phyloP scores from a whole-genome alignment of 2,113 vertebrate species.

The Mellivora capensis region DNA sequence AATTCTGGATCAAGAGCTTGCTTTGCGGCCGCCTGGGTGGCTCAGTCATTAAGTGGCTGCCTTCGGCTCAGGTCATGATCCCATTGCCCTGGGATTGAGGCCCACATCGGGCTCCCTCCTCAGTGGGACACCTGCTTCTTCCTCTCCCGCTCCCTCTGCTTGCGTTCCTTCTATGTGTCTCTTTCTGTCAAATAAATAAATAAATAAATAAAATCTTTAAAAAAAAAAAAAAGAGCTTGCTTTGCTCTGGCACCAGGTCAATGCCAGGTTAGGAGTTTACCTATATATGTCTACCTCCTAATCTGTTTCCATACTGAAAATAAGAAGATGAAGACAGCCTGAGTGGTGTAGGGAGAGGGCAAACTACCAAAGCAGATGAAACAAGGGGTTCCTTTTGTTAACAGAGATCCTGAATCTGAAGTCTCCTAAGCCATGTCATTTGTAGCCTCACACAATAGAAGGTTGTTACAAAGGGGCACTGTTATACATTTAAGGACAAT shows the following conservation, averaged over 20 bases:
- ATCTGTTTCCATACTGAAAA: background rate
- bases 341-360: background rate
- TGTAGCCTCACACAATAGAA: background rate
- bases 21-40: background rate
- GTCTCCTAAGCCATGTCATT: background rate
- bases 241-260: background rate
- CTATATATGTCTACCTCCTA: background rate
- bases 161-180: too few relatives aligned
- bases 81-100: too few relatives aligned
- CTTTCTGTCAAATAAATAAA: too few relatives aligned
- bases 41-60: too few relatives aligned
- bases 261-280: background rate
- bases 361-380: background rate
- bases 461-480: background rate
- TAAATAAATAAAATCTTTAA: too few relatives aligned
- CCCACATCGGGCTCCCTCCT: too few relatives aligned
- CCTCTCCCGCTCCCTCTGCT: too few relatives aligned
- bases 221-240: background rate
- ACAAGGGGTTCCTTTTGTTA: background rate
- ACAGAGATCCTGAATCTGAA: background rate
- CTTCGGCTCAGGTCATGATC: too few relatives aligned
- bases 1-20: background rate
- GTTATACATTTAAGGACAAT: background rate
- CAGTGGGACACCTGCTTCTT: too few relatives aligned
- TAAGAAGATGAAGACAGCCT: background rate